These are phyloP conservation scores for Zophobas morio DNA, from an alignment of 1,140 invertebrate genomes.

Conservation along the genomic window DNA sequence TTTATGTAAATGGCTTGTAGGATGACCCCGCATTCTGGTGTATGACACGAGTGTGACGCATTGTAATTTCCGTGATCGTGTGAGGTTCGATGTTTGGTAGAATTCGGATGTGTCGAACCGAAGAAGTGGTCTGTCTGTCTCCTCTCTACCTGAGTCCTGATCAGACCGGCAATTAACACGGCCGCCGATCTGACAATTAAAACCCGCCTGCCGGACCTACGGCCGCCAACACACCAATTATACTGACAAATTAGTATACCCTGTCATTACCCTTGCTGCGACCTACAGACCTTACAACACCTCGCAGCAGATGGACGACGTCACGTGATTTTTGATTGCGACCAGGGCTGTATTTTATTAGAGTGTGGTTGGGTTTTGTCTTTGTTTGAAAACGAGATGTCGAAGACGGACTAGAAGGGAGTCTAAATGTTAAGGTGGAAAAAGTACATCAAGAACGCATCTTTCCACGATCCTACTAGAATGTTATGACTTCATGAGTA, in stretches of 20 bases:
- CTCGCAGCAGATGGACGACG: slow-evolving; percentile 34
- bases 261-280: slow-evolving; percentile 57
- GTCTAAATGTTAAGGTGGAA: not conserved
- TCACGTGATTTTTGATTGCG: slow-evolving; percentile 24
- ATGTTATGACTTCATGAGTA: too few relatives aligned
- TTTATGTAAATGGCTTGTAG: slow-evolving; percentile 13
- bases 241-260: slow-evolving; percentile 62
- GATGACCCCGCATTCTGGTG: slow-evolving; percentile 15
- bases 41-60: slow-evolving; percentile 20
- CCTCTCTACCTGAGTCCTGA: slow-evolving; percentile 29
- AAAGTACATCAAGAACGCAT: too few relatives aligned
- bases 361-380: too few relatives aligned
- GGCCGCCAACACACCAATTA: slow-evolving; percentile 61
- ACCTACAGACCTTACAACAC: slow-evolving; percentile 47
- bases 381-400: too few relatives aligned
- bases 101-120: slow-evolving; percentile 31
- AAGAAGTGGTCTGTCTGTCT: not conserved
- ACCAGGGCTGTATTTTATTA: not conserved
- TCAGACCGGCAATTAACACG: slow-evolving; percentile 56
- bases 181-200: slow-evolving; percentile 59
- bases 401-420: too few relatives aligned
- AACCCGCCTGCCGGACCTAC: slow-evolving; percentile 58
- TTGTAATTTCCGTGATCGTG: slow-evolving; percentile 49
- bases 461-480: too few relatives aligned
- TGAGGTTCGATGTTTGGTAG: slow-evolving; percentile 35